Base-by-base conservation (phyloP, 1,140 invertebrate species). In the Bombyx mandarina region DNA sequence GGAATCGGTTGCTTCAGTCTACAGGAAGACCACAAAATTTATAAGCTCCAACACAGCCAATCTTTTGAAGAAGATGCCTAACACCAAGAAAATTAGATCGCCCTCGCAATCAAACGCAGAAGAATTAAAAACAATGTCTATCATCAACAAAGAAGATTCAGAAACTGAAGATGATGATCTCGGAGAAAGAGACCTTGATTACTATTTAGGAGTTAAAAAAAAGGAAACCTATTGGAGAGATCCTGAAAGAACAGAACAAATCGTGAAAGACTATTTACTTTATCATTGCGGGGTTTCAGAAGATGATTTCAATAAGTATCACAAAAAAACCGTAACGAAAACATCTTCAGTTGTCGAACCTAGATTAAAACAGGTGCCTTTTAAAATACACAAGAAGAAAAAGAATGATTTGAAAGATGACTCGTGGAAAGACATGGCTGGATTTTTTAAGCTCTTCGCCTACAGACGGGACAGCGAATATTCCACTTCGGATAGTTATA, bases 401-500 rank as follows among this genome's bases (percentile, higher is more conserved):
- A 87, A 78, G 50, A 62, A 64, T 8, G 67, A 61, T 8, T 61
- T 73, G 0, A 78, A 67, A 59, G 84, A 86, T n/a, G 80, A 86
- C 62, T 85, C 82, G 6, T 83, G 83, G 79, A 69, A 71, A 10
- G 80, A 86, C 44, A 86, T 79, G 35, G 70, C 60, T 12, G 71
- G 77, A 0, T 80, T 88, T 26, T 88, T 87, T 45, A 86, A 83
- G 67, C 62, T 88, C 42, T 88, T 88, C 60, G 71, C 68, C 3
- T 73, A 73, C 45, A 73, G 65, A 71, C 71, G 72, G 53, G 80
- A 82, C 9, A 83, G 79, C 61, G 82, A 83, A 43, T 63, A 66
- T 53, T 67, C 72, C 3, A 79, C 78, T 0, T 86, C 83, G 1
- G 83, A 86, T 57, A 86, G 83, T 62, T 86, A 86, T 54, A 86